Evolutionary conservation across 2,888 invertebrate genomes (phyloP).

Genomic region (Dorcus parallelipipedus): DNA sequence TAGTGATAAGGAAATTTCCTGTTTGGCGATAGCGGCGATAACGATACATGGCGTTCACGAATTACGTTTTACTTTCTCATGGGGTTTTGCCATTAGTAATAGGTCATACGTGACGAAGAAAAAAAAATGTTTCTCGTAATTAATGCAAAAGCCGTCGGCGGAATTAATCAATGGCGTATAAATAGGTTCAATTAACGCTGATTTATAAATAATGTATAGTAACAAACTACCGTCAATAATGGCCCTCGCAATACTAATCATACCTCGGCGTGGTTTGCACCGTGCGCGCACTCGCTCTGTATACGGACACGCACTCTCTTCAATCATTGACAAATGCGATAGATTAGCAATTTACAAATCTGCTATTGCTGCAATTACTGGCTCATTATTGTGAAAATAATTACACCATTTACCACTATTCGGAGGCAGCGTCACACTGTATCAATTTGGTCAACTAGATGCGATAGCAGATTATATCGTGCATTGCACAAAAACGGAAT

Average conservation of each 20-base stretch:
- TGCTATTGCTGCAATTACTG: conserved; percentile 51
- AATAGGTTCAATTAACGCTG: conserved; percentile 30
- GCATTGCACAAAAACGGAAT: conserved; percentile 6
- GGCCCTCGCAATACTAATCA: conserved; percentile 22
- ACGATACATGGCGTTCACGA: not conserved
- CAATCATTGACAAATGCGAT: conserved; percentile 48
- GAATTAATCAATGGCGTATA: conserved; percentile 25
- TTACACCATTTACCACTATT: conserved; percentile 40
- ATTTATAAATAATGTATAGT: conserved; percentile 26
- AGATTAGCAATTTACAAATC: conserved; percentile 53
- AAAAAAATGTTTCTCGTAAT: not conserved
- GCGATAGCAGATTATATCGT: conserved; percentile 9
- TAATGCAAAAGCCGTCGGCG: not conserved
- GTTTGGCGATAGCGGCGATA: conserved; percentile 15
- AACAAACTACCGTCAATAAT: conserved; percentile 13
- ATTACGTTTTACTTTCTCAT: not conserved
- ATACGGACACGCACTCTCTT: conserved; percentile 24
- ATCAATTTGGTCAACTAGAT: conserved; percentile 19
- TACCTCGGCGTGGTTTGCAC: conserved; percentile 5
- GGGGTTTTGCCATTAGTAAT: not conserved
- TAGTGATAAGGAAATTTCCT: conserved; percentile 17
- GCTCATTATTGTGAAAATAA: conserved; percentile 51
- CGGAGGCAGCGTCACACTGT: conserved; percentile 14
- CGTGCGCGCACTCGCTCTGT: conserved; percentile 13
- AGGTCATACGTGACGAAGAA: not conserved